Base-by-base conservation (phyloP, 2,113 vertebrate genomes). In the Nematolebias whitei region DNA sequence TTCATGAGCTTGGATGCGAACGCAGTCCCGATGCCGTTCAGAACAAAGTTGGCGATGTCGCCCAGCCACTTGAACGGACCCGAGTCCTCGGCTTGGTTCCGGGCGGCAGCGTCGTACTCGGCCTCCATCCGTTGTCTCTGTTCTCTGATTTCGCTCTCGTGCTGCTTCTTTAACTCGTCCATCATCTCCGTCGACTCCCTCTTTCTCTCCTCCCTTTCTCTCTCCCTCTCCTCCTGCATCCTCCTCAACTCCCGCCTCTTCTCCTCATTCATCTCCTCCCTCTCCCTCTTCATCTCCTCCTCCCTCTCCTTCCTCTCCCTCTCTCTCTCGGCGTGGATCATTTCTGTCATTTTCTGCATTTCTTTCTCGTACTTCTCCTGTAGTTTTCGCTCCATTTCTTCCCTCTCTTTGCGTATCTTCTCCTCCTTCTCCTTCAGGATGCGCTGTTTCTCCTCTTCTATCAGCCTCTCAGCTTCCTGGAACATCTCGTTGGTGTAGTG, bases 401-500 rank as follows among this genome's bases (percentile, higher is more conserved):
- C 56, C 19, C 4, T 12, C 2, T 29, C 56, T 59, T 2, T 45
- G 41, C 40, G 55, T 29, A 59, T 45, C n/a, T 45, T n/a, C 41
- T 45, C 57, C 12, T 59, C 23, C 4, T 59, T n/a, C 23, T 59
- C 41, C 20, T 19, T 59, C 23, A 59, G 23, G 23, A 59, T 29
- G 23, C 41, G 40, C 45, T 29, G 41, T 59, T 59, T 59, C 40
- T 59, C 18, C 57, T 45, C 57, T 19, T 59, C 16, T 0, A 44
- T 45, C 7, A 5, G 5, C 45, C 26, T 22, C 18, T 48, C 24
- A 3, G 58, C 59, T 9, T 62, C 59, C 1, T 62, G 59, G 45
- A 62, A 62, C 59, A 62, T 62, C 45, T 62, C 29, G 19, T 39
- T 62, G 44, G 59, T 62, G 29, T 62, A 62, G 44, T 62, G 59